Conservation (phyloP, 2,113 vertebrate genomes). For the Nycticebus coucang region DNA sequence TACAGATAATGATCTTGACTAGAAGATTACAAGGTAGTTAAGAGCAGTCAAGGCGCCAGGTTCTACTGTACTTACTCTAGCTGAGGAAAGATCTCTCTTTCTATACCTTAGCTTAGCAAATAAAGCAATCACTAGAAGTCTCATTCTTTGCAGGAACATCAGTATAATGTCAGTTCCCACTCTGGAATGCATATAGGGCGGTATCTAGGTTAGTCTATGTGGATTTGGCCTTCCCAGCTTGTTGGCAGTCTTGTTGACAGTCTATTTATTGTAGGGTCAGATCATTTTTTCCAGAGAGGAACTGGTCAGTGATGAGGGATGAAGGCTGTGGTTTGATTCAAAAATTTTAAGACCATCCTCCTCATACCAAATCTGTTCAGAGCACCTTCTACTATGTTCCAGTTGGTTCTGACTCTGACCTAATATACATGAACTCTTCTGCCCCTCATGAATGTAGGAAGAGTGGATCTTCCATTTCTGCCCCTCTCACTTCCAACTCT, state of each 20-base stretch:
- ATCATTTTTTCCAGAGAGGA: background rate
- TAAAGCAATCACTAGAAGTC: background rate
- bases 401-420: background rate
- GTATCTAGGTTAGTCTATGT: background rate
- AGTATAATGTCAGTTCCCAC: background rate
- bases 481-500: background rate
- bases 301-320: background rate
- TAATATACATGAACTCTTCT: background rate
- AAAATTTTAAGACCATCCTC: background rate
- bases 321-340: background rate
- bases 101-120: background rate
- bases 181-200: background rate
- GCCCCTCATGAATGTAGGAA: background rate
- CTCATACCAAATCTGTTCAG: background rate
- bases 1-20: constrained; percentile 53
- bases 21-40: constrained; percentile 45
- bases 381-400: background rate
- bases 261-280: background rate
- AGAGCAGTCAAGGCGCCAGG: constrained; percentile 22
- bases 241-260: too few relatives aligned
- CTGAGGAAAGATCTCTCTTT: background rate
- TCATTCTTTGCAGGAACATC: background rate
- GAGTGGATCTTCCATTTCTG: background rate
- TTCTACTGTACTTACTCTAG: background rate
- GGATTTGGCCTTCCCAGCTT: background rate